Conservation (phyloP, 2,888 invertebrate genomes). For the Teleiodes luculella region DNA sequence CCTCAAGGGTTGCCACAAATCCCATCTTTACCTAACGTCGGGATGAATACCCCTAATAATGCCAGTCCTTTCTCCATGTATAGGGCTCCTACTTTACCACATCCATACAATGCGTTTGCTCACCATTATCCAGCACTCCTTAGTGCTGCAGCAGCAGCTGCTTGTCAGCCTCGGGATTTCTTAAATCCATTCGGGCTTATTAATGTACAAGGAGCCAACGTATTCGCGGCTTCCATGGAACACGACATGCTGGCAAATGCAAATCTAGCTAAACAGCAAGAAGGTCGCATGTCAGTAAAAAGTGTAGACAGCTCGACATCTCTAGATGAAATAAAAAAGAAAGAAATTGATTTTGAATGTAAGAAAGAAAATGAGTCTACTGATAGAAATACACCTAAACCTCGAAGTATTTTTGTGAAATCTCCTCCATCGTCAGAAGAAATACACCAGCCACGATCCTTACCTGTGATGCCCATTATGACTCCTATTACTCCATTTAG, state of each 20-base stretch:
- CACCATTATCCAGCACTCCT: constrained; percentile 79
- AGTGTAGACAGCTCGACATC: constrained; percentile 68
- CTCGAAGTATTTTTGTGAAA: constrained; percentile 65
- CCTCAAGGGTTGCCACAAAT: constrained; percentile 64
- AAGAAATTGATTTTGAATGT: constrained; percentile 53
- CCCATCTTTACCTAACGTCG: constrained; percentile 61
- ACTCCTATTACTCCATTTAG: constrained; percentile 55
- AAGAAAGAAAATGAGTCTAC: constrained; percentile 50
- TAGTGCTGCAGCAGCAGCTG: constrained; percentile 63
- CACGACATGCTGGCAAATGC: constrained; percentile 75
- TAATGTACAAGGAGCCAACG: constrained; percentile 75
- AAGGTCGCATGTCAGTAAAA: constrained; percentile 65
- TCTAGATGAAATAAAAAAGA: constrained; percentile 62
- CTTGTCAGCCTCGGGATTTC: constrained; percentile 78
- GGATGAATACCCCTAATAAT: constrained; percentile 62
- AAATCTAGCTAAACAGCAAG: constrained; percentile 73
- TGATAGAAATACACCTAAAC: constrained; percentile 79
- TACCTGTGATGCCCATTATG: constrained; percentile 80
- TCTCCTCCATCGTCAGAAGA: constrained; percentile 84
- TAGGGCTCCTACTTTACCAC: constrained; percentile 80
- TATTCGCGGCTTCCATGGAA: constrained; percentile 56
- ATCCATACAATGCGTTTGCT: constrained; percentile 82
- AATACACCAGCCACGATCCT: constrained; percentile 79
- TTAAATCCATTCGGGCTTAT: constrained; percentile 81
- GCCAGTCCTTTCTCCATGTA: constrained; percentile 85